Evolutionary conservation across 2,797 vertebrate genomes (phyloP).

Genomic region (Phalloptychus januarius): DNA sequence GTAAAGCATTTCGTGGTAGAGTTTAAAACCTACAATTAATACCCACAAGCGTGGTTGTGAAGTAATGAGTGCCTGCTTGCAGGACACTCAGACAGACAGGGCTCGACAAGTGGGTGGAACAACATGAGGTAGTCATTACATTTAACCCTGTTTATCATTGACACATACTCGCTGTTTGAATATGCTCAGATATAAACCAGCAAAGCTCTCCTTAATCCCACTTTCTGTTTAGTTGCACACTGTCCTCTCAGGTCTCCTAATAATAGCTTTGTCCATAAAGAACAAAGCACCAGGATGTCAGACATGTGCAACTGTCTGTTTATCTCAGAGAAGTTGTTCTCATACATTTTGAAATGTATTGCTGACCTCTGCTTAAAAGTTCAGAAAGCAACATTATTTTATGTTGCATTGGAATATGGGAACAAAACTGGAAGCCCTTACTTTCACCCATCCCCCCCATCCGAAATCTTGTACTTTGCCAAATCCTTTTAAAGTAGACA

Average conservation of each 20-base stretch:
- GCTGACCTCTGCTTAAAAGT: neutral
- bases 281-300: constrained; percentile 2
- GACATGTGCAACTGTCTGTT: neutral
- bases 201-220: constrained; percentile 43
- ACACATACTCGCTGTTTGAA: constrained; percentile 12
- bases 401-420: neutral
- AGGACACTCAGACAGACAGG: constrained; percentile 14
- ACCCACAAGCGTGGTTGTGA: neutral
- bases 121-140: constrained; percentile 10
- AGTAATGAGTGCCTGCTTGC: constrained; percentile 1
- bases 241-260: constrained; percentile 38
- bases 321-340: neutral
- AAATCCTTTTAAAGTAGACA: constrained; percentile 75
- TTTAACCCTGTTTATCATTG: constrained; percentile 29
- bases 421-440: constrained; percentile 50
- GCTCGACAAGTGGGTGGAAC: constrained; percentile 23
- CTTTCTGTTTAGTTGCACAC: constrained; percentile 9
- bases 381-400: constrained; percentile 15
- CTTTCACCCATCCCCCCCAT: constrained; percentile 64
- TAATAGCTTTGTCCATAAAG: constrained; percentile 30
- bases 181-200: constrained; percentile 29
- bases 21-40: constrained; percentile 9
- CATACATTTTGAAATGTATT: neutral
- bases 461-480: constrained; percentile 60
- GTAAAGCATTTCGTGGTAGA: too few species aligned